Evolutionary conservation across 2,888 invertebrate species (phyloP).

Genomic region (Lagria hirta): DNA sequence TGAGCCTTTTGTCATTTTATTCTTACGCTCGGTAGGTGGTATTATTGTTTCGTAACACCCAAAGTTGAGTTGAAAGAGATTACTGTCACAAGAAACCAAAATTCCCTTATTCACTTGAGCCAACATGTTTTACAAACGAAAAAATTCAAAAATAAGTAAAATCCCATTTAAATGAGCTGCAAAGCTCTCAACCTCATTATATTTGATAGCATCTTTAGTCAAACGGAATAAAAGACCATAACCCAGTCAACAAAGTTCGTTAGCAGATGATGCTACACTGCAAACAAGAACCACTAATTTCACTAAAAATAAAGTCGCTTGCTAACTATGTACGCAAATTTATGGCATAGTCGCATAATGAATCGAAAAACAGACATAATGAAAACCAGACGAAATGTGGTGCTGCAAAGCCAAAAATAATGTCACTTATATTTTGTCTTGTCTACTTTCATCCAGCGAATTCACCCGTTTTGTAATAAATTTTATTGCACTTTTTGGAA

Average conservation of each 20-base stretch:
- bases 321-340: no score
- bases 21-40: constrained; percentile 8
- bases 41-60: constrained; percentile 20
- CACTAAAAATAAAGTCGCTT: no score
- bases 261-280: constrained; percentile 14
- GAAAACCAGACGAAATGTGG: constrained; percentile 5
- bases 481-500: no score
- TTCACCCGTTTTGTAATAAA: no score
- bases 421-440: no score
- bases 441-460: no score
- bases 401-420: no score
- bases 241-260: constrained; percentile 20
- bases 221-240: constrained; percentile 10
- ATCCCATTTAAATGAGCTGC: constrained; percentile 23
- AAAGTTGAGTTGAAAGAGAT: constrained; percentile 22
- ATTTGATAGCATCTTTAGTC: constrained; percentile 19
- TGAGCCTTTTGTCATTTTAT: constrained; percentile 28
- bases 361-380: constrained; percentile 8
- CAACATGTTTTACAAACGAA: constrained; percentile 9
- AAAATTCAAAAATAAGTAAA: constrained; percentile 10
- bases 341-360: no score
- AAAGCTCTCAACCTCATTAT: constrained; percentile 16
- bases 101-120: constrained; percentile 7
- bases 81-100: constrained; percentile 21
- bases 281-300: not conserved